Conservation (phyloP, 2,797 vertebrate genomes). For the Gallinago stenura region DNA sequence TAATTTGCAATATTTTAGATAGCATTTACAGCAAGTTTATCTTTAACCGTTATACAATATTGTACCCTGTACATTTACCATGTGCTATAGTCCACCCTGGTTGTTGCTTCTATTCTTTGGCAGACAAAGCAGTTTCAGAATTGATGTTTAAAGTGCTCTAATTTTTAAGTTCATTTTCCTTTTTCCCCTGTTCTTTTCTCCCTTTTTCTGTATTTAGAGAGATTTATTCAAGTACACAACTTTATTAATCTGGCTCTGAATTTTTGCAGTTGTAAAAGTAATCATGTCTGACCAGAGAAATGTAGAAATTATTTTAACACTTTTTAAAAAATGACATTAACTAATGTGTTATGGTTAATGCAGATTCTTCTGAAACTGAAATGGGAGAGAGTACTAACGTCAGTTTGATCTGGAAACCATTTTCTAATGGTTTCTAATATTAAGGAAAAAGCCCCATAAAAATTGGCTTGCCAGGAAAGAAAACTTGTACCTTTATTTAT, state of each 20-base stretch:
- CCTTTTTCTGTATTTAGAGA: not conserved
- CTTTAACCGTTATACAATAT: not conserved
- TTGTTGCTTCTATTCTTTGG: not conserved
- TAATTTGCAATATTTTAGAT: not conserved
- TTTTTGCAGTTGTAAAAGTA: not conserved
- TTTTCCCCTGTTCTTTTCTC: not conserved
- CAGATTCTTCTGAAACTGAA: not conserved
- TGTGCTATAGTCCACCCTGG: not conserved
- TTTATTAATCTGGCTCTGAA: not conserved
- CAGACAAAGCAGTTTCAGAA: not conserved
- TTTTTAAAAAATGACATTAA: not conserved
- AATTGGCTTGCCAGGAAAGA: not conserved
- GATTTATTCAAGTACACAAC: not conserved
- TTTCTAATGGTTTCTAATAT: not conserved
- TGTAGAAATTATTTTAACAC: not conserved
- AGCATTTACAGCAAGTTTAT: not conserved
- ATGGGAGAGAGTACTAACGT: not conserved
- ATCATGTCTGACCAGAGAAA: not conserved
- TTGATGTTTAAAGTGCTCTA: not conserved
- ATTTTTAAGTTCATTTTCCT: too few relatives aligned
- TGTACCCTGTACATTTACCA: not conserved
- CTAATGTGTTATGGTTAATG: not conserved
- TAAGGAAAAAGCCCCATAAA: not conserved
- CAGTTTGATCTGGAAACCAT: not conserved
- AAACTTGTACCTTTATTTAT: not conserved